Evolutionary conservation across 1,140 invertebrate genomes (phyloP), one percentile per base, ranked within the genome.

Genomic region (Arion vulgaris): DNA sequence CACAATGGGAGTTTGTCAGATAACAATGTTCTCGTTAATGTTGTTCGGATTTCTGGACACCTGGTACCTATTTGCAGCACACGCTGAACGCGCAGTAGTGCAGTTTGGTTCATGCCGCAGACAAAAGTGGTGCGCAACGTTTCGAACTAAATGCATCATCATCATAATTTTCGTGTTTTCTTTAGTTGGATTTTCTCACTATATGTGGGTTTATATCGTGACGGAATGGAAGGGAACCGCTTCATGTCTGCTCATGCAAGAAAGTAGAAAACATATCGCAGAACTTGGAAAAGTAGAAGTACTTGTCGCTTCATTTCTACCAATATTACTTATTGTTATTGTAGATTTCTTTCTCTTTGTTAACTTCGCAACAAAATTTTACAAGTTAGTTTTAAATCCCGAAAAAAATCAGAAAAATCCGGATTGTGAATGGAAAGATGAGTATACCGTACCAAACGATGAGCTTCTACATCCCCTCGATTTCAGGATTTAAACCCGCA

Each of bases 1-100:
- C 75, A 85, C 68, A 9, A 85, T 82, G n/a, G 86, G 86, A 15
- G 72, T 86, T 19, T 87, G 86, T 45, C 86, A 87, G 80, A 41
- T 87, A 1, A 85, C 85, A 5, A 79, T 79, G 7, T 87, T 86
- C 68, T 23, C 73, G 17, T 75, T 82, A 5, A 75, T 82, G 68
- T 53, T 86, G 69, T 83, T 83, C 28, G 84, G 74, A 38, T 87
- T 81, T 51, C 51, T 81, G 45, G 41, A 69, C 80, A 81, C 80
- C 17, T 81, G 80, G 80, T 81, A 81, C 28, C 51, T 81, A 4
- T 73, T 81, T 41, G 45, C 71, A 1, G 80, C 80, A 28, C 80
- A 81, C 49, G 45, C 38, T 1, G 80, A 81, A 39, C 0, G 80
- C 0, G 19, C 74, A 11, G 49, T 74, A 5, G 45, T 38, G 32